These are phyloP conservation scores for Onchidella celtica DNA, from an alignment of 2,888 invertebrate genomes.

Conservation along the genomic window DNA sequence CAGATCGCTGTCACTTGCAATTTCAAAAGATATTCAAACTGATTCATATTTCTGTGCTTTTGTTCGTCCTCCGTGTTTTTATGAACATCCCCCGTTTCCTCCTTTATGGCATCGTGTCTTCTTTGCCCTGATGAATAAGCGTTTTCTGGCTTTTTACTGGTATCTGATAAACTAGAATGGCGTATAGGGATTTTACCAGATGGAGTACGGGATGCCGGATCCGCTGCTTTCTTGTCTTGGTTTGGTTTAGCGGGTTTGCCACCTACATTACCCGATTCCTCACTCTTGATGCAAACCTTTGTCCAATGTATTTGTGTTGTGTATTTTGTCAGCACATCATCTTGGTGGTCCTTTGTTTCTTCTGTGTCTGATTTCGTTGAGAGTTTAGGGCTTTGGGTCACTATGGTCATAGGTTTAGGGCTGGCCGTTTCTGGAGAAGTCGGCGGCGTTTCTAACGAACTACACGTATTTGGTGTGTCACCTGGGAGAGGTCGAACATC, in stretches of 20 bases:
- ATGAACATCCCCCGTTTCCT: background rate
- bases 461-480: no score
- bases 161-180: no score
- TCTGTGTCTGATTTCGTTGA: no score
- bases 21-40: background rate
- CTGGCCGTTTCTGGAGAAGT: background rate
- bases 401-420: no score
- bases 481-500: no score
- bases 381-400: no score
- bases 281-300: background rate
- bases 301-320: background rate
- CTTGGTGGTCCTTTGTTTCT: no score
- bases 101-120: background rate
- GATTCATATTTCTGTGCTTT: background rate
- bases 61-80: background rate
- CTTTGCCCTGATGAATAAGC: no score
- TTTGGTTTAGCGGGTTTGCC: no score
- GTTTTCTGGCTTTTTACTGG: background rate
- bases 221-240: background rate
- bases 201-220: background rate
- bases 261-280: no score
- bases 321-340: no score
- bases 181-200: background rate
- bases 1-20: constrained; percentile 19
- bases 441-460: background rate